Percentiles rank a stretch among this genome's conserved stretches.
Conservation (phyloP, 2,888 invertebrate species). For the Pammene aurita region DNA sequence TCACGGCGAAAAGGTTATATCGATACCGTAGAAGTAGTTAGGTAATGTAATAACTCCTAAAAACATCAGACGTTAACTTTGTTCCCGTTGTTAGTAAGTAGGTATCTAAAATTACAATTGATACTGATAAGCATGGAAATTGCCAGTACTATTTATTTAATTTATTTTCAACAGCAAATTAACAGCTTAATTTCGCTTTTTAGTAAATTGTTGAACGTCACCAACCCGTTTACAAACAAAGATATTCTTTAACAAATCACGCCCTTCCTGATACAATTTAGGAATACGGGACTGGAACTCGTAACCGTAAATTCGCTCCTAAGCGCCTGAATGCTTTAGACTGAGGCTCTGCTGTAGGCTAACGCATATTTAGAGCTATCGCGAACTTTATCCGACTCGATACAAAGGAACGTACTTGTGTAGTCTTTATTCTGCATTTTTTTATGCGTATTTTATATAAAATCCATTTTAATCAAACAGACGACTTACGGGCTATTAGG, state of each 20-base stretch:
- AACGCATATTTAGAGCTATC: conserved; percentile 57
- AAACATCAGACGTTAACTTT: too few species aligned
- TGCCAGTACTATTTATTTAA: too few species aligned
- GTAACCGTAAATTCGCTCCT: conserved; percentile 64
- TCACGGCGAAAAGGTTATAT: too few species aligned
- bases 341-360: conserved; percentile 56
- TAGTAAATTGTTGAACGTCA: conserved; percentile 11
- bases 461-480: neutral
- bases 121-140: too few species aligned
- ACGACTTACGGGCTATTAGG: too few species aligned
- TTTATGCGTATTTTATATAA: neutral
- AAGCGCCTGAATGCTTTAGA: conserved; percentile 60
- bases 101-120: too few species aligned
- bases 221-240: conserved; percentile 52
- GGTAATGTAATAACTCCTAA: too few species aligned
- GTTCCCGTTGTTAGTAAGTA: too few species aligned
- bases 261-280: conserved; percentile 57
- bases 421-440: conserved; percentile 8
- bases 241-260: conserved; percentile 54
- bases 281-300: conserved; percentile 56
- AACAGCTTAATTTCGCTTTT: neutral
- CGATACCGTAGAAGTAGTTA: too few species aligned
- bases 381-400: conserved; percentile 53
- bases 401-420: conserved; percentile 51
- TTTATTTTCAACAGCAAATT: too few species aligned